Evolutionary conservation across 92 coral and sea anemone species (phyloP), one percentile per base, ranked within the genome.

Genomic region (Parazoanthus swiftii): DNA sequence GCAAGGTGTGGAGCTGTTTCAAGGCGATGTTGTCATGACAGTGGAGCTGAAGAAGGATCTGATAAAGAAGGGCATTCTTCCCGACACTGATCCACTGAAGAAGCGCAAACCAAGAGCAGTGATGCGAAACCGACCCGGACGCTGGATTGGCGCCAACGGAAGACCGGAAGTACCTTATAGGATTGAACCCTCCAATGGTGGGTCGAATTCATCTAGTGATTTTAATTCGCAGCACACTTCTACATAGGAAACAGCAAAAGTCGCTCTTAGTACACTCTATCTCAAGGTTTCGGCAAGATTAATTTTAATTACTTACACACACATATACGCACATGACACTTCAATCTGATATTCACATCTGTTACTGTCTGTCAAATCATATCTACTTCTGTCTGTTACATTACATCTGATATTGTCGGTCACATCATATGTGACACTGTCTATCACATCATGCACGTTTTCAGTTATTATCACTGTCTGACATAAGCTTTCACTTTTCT

Each of bases 11-110:
- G 80, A 89, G 42, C 88, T 94, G 38, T 93, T 91, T 78, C 94
- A 94, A 75, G 98, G 98, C 4, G 98, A 94, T 72, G 91, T 94
- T 67, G 74, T 86, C 13, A 51, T 94, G 79, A 92, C 93, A 15
- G 8, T 29, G 20, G 91, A 42, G 0, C 90, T 91, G 68, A 91
- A 67, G 80, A 5, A 67, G n/a, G 91, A 91, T 16, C 76, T 91
- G 36, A 77, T 75, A 50, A 74, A 56, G 23, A 89, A 91, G 7
- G 66, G 88, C 6, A 82, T 84, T 33, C 35, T 81, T 8, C 71
- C 74, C 46, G 25, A 20, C 46, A 43, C 81, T 65, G 85, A 77
- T 59, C 77, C 74, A 26, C 54, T n/a, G 77, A 85, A 42, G 15
- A 80, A 85, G 59, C 85, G 98, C 6, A 76, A 88, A 2, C 86